A percentile compares a stretch with the other conserved stretches of the same genome.
phyloP scores from a whole-genome alignment of 1,140 invertebrate species.

The Penaeus chinensis region DNA sequence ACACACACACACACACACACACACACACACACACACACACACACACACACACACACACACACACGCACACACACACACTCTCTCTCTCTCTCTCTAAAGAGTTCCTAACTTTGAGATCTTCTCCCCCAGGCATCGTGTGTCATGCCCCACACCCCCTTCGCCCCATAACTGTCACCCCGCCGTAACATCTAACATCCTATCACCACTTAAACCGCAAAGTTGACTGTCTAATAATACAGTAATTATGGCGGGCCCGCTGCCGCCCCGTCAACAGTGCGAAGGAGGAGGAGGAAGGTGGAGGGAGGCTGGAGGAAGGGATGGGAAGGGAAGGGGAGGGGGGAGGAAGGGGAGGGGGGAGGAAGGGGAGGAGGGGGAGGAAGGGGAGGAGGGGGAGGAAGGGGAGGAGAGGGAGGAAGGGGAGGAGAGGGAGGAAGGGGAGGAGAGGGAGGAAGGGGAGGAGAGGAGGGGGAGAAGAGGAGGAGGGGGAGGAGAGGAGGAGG shows the following conservation, averaged over 20 bases:
- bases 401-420: not conserved
- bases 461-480: too few species aligned
- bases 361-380: not conserved
- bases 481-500: too few species aligned
- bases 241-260: slow-evolving; percentile 48
- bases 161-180: slow-evolving; percentile 42
- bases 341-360: not conserved
- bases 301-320: not conserved
- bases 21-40: too few species aligned
- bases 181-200: slow-evolving; percentile 39
- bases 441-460: not conserved
- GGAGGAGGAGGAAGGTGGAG: slow-evolving; percentile 4
- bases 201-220: slow-evolving; percentile 52
- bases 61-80: too few species aligned
- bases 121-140: slow-evolving; percentile 2
- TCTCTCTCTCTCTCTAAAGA: too few species aligned
- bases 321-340: not conserved
- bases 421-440: not conserved
- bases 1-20: too few species aligned
- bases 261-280: slow-evolving; percentile 17
- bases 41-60: too few species aligned
- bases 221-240: slow-evolving; percentile 53
- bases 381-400: not conserved
- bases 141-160: slow-evolving; percentile 21
- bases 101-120: not conserved